A percentile compares a stretch with the other conserved stretches of the same genome.
Conservation (phyloP, 2,797 vertebrate genomes). For the Aphelocoma californica region DNA sequence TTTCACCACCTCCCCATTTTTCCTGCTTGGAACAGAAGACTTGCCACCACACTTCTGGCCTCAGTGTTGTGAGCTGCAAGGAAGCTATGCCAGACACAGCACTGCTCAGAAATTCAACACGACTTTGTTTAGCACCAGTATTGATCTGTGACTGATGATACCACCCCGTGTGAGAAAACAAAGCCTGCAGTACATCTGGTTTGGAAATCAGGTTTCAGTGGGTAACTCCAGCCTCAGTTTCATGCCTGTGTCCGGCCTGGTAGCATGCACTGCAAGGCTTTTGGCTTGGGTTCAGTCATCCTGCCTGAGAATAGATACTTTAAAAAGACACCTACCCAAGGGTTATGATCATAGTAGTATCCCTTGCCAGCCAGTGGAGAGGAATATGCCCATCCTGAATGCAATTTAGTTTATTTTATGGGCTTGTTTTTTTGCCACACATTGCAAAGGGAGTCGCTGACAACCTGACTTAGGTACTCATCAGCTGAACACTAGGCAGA, state of each 20-base stretch:
- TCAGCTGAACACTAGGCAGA: neutral
- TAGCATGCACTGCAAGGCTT: accelerated
- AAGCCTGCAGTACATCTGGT: neutral
- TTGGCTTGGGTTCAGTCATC: neutral
- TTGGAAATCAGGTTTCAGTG: neutral
- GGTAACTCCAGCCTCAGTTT: neutral
- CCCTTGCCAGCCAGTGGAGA: neutral
- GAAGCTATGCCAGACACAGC: neutral
- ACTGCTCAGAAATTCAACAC: neutral
- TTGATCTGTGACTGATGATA: neutral
- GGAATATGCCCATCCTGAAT: neutral
- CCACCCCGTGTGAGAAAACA: neutral
- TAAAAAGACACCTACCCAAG: neutral
- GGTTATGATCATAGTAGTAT: neutral
- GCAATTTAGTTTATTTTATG: neutral
- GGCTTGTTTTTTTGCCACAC: neutral
- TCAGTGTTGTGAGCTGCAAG: neutral
- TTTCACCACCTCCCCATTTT: slow-evolving; percentile 11
- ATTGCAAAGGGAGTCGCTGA: neutral
- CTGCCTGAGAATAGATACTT: neutral
- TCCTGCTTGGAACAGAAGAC: neutral
- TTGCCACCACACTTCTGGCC: neutral
- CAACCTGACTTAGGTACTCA: neutral
- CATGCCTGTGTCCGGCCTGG: neutral
- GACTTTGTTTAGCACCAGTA: neutral